These are phyloP conservation scores for Pheosia tremula DNA, from an alignment of 2,888 invertebrate genomes.

Conservation along the genomic window DNA sequence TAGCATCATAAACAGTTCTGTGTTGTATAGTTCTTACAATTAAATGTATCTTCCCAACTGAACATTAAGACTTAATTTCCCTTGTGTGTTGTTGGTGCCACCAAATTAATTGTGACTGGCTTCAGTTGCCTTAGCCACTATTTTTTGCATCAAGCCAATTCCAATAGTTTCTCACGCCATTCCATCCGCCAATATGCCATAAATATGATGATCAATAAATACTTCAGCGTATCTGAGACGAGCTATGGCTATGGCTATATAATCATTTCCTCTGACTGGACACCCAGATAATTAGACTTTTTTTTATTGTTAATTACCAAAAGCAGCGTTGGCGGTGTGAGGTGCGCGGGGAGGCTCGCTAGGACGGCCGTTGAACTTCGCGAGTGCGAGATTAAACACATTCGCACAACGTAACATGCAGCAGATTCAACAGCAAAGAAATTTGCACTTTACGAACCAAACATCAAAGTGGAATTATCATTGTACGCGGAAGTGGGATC, in stretches of 20 bases:
- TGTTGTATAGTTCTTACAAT: too few relatives aligned
- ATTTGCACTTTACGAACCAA: constrained; percentile 40
- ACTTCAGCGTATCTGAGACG: constrained; percentile 5
- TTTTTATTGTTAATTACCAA: constrained; percentile 76
- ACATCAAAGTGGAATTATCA: constrained; percentile 45
- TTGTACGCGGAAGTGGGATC: constrained; percentile 67
- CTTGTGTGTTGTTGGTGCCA: too few relatives aligned
- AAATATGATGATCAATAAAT: constrained; percentile 14
- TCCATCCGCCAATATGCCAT: not conserved
- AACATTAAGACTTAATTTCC: too few relatives aligned
- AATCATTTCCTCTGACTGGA: constrained; percentile 59
- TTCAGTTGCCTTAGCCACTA: too few relatives aligned
- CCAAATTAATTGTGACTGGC: too few relatives aligned
- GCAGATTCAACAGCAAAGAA: constrained; percentile 33
- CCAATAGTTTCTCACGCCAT: constrained; percentile 8
- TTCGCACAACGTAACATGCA: constrained; percentile 49
- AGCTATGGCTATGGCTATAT: constrained; percentile 23
- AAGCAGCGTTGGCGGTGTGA: constrained; percentile 60
- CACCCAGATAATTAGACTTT: constrained; percentile 61
- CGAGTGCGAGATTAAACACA: constrained; percentile 44
- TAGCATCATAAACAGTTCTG: too few relatives aligned
- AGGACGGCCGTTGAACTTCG: constrained; percentile 80
- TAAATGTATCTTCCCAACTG: too few relatives aligned
- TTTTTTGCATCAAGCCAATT: not conserved
- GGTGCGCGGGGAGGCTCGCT: constrained; percentile 64